Evolutionary conservation across 2,888 invertebrate species (phyloP).

Genomic region (Anoplius nigerrimus): DNA sequence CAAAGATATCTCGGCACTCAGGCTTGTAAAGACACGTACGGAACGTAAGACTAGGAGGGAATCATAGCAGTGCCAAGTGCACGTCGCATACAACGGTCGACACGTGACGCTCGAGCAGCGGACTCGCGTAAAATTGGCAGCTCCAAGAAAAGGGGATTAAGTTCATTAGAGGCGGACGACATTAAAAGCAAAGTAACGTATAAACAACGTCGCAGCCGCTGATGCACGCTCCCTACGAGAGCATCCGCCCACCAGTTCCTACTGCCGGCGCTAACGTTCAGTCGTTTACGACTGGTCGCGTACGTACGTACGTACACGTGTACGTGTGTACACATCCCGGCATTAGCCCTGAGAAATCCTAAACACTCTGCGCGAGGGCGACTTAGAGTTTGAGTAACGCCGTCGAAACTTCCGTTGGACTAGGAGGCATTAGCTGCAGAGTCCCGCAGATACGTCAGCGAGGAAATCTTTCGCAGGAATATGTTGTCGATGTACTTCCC

Average conservation of each 20-base stretch:
- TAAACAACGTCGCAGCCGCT: neutral
- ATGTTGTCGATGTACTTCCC: neutral
- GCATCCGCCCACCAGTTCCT: neutral
- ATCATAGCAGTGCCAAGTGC: neutral
- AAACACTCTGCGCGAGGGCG: constrained; percentile 3
- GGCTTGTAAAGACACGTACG: too few relatives aligned
- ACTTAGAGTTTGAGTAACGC: constrained; percentile 7
- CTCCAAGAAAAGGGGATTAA: neutral
- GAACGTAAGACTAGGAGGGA: too few relatives aligned
- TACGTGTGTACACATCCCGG: neutral
- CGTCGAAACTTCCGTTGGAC: neutral
- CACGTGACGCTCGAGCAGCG: neutral
- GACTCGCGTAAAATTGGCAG: neutral
- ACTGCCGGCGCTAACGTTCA: neutral
- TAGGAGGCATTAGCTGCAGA: neutral
- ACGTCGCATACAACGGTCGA: neutral
- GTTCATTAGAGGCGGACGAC: neutral
- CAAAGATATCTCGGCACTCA: too few relatives aligned
- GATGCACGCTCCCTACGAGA: neutral
- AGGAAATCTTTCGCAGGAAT: too few relatives aligned
- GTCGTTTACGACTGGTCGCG: too few relatives aligned
- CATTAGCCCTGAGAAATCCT: constrained; percentile 6
- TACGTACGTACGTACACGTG: too few relatives aligned
- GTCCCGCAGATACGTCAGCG: neutral
- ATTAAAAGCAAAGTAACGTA: neutral